Conservation (phyloP, 2,797 vertebrate species). For the Bradypodion pumilum region DNA sequence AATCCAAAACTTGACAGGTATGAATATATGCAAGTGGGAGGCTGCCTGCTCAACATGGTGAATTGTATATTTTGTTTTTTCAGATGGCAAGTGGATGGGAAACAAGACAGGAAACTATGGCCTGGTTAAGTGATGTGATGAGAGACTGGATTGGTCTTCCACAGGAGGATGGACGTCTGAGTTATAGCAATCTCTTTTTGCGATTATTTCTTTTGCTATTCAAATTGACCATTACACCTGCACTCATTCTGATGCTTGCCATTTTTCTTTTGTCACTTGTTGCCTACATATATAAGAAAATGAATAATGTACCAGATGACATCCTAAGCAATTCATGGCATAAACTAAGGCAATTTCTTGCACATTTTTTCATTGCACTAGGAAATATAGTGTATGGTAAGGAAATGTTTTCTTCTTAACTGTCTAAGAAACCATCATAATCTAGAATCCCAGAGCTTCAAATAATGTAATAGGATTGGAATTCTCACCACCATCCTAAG, state of each 20-base stretch:
- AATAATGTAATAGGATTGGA: too few species aligned
- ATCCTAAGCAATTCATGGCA: not conserved
- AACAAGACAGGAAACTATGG: not conserved
- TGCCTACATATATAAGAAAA: not conserved
- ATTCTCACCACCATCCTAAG: too few species aligned
- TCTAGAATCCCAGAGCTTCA: too few species aligned
- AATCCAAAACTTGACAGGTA: too few species aligned
- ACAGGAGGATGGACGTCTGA: not conserved
- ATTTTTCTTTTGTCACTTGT: not conserved
- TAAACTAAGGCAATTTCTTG: not conserved
- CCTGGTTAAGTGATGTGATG: not conserved
- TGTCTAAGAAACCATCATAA: not conserved
- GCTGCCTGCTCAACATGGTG: not conserved
- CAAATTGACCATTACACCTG: not conserved
- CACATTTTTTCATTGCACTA: not conserved
- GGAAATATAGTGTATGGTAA: not conserved
- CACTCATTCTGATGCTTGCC: accelerated
- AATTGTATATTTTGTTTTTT: not conserved
- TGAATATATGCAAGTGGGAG: too few species aligned
- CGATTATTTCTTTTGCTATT: not conserved
- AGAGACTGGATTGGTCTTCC: not conserved
- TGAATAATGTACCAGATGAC: not conserved
- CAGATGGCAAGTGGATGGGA: not conserved
- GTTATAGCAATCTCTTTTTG: not conserved
- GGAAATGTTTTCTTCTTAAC: not conserved